Evolutionary conservation across 2,797 vertebrate species (phyloP).

Genomic region (Pseudomugil gertrudae): DNA sequence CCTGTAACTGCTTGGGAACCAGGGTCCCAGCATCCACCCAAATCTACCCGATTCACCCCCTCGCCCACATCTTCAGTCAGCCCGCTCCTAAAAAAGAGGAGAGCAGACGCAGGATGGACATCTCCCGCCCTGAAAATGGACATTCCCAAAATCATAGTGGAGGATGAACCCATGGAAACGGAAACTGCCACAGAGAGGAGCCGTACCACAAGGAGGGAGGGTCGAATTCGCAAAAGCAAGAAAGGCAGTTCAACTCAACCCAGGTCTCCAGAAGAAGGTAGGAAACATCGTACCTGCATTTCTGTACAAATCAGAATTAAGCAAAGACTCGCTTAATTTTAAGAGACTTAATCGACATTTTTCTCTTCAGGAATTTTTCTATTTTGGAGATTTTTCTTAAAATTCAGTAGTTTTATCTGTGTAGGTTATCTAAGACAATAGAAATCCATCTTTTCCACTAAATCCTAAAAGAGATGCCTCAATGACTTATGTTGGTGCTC

Average conservation of each 20-base stretch:
- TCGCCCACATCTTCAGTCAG: constrained; percentile 58
- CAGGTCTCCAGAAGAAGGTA: constrained; percentile 87
- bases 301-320: too few relatives aligned
- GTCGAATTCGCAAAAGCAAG: constrained; percentile 49
- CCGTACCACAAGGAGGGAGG: constrained; percentile 62
- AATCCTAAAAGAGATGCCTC: too few relatives aligned
- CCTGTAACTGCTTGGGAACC: constrained; percentile 30
- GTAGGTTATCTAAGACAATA: too few relatives aligned
- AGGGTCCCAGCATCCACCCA: constrained; percentile 48
- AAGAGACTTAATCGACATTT: too few relatives aligned
- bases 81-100: constrained; percentile 69
- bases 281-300: background rate
- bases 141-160: constrained; percentile 74
- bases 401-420: too few relatives aligned
- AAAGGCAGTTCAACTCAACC: constrained; percentile 66
- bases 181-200: constrained; percentile 31
- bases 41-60: constrained; percentile 58
- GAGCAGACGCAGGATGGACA: constrained; percentile 68
- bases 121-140: constrained; percentile 41
- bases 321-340: background rate
- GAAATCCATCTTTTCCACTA: too few relatives aligned
- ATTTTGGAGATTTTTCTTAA: too few relatives aligned
- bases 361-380: too few relatives aligned
- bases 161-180: constrained; percentile 71
- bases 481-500: too few relatives aligned